Percentiles rank a stretch among this genome's conserved stretches.
These are phyloP conservation scores for Leucophenga montana DNA, from an alignment of 2,888 invertebrate species.

Conservation along the genomic window DNA sequence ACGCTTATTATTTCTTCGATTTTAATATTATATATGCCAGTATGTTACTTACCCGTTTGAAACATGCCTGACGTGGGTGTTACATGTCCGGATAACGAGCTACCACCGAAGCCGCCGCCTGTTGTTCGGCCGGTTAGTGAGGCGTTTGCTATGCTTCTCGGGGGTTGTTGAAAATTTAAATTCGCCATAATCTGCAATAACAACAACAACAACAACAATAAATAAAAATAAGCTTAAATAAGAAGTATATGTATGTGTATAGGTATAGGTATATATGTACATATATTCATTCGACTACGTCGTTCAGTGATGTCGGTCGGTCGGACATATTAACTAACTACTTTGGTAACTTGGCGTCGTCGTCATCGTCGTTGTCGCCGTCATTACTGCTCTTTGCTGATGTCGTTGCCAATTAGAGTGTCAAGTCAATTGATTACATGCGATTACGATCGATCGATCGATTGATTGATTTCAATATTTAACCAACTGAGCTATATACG, in stretches of 20 bases:
- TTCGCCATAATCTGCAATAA: conserved; percentile 88
- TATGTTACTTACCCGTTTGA: conserved; percentile 71
- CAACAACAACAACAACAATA: not conserved
- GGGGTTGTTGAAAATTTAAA: conserved; percentile 91
- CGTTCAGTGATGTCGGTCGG: not conserved
- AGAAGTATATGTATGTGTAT: not conserved
- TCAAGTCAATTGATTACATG: conserved; percentile 16
- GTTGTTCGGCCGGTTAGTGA: conserved; percentile 79
- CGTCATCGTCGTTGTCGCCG: too few relatives aligned
- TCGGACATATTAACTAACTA: too few relatives aligned
- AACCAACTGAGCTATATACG: too few relatives aligned
- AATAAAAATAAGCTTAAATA: not conserved
- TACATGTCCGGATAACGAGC: conserved; percentile 83
- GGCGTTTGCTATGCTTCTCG: conserved; percentile 89
- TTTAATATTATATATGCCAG: not conserved
- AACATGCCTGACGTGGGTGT: conserved; percentile 82
- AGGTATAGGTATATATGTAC: not conserved
- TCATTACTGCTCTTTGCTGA: not conserved
- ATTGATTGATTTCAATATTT: not conserved
- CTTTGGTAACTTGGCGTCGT: too few relatives aligned
- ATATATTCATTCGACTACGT: not conserved
- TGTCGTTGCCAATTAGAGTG: conserved; percentile 15
- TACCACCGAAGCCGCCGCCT: conserved; percentile 79
- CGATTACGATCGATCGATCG: conserved; percentile 14
- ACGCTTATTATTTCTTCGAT: conserved; percentile 17